phyloP scores from a whole-genome alignment of 1,140 invertebrate species.

The Drosophila chauvacae region DNA sequence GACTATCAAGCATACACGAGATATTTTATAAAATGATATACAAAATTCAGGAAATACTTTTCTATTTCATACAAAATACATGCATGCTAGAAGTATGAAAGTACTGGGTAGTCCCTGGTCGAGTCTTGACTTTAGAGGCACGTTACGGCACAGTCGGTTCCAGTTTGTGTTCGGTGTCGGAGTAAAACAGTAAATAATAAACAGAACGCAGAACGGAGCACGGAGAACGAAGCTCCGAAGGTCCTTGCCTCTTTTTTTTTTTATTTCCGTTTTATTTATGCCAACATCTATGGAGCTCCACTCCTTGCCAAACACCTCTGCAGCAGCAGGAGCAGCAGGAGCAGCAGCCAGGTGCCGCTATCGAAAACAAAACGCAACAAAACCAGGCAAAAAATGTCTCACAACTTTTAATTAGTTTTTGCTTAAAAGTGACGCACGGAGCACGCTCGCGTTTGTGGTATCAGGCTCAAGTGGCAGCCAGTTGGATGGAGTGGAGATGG shows the following conservation, averaged over 20 bases:
- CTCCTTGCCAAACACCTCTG: constrained; percentile 1
- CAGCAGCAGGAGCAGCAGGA: background rate
- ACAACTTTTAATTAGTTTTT: constrained; percentile 84
- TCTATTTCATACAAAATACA: too few relatives aligned
- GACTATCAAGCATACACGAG: background rate
- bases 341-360: constrained; percentile 49
- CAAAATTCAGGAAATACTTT: background rate
- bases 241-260: constrained; percentile 23
- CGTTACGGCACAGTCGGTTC: constrained; percentile 11
- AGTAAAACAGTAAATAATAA: constrained; percentile 74
- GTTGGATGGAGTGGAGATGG: background rate
- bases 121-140: background rate
- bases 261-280: constrained; percentile 47
- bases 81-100: background rate
- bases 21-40: background rate
- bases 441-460: constrained; percentile 42
- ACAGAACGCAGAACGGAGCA: constrained; percentile 57
- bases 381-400: constrained; percentile 71
- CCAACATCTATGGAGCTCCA: constrained; percentile 11
- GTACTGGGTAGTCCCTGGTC: background rate
- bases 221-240: constrained; percentile 23
- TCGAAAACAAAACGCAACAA: constrained; percentile 59
- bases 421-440: constrained; percentile 70
- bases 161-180: constrained; percentile 50
- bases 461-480: constrained; percentile 12